A percentile compares a stretch with the other conserved stretches of the same genome.
These are phyloP conservation scores for Pediacus dermestoides DNA, from an alignment of 2,888 invertebrate species.

Conservation along the genomic window DNA sequence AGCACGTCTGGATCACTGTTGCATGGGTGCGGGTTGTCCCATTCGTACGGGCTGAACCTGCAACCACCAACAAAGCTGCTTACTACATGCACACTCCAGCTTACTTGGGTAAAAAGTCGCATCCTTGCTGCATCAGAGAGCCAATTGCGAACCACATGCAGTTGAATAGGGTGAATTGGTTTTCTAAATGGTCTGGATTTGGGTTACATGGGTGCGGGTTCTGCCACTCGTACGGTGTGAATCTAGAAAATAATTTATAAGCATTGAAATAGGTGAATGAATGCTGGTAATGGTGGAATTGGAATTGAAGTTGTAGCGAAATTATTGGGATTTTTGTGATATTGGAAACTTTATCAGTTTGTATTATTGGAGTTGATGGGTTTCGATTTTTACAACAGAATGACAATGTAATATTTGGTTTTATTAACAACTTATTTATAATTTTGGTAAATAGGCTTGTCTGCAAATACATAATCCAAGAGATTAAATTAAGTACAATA, in stretches of 20 bases:
- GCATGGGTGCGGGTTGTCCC: slow-evolving; percentile 85
- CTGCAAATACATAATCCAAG: too few species aligned
- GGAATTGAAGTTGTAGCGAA: too few species aligned
- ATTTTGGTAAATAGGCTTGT: too few species aligned
- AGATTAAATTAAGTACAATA: too few species aligned
- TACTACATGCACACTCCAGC: slow-evolving; percentile 31
- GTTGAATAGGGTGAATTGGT: slow-evolving; percentile 88
- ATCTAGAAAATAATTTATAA: slow-evolving; percentile 54
- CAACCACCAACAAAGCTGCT: slow-evolving; percentile 45
- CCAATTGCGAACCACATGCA: slow-evolving; percentile 98
- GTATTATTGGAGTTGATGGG: too few species aligned
- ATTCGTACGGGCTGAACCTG: slow-evolving; percentile 91
- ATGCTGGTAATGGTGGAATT: too few species aligned
- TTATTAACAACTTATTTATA: too few species aligned
- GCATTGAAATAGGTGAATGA: too few species aligned
- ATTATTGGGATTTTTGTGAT: too few species aligned
- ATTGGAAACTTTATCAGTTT: too few species aligned
- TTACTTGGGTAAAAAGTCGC: slow-evolving; percentile 93
- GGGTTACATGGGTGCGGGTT: slow-evolving; percentile 83
- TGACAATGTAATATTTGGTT: too few species aligned
- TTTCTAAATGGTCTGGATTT: slow-evolving; percentile 77
- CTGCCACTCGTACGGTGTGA: slow-evolving; percentile 95
- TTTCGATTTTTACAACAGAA: too few species aligned
- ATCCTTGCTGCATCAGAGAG: slow-evolving; percentile 93
- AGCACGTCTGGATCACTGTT: slow-evolving; percentile 79